Evolutionary conservation across 2,797 vertebrate genomes (phyloP), one percentile per base, ranked within the genome.

Genomic region (Emydoidea blandingii): DNA sequence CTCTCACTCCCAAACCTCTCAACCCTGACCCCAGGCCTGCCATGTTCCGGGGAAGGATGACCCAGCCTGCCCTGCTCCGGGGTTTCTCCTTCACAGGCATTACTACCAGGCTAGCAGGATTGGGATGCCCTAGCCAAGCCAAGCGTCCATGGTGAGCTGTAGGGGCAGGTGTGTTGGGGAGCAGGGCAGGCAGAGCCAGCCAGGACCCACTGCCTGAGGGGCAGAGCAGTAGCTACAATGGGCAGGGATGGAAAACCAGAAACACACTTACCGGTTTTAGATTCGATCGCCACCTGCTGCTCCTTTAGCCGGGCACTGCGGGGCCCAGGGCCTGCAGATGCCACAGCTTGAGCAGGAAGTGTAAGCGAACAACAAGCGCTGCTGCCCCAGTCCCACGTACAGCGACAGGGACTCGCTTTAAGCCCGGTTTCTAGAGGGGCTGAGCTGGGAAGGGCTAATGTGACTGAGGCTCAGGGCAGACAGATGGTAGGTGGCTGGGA

Each of bases 301-400:
- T 72, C 19, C 19, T 10, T 72, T 41, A 11, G n/a, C 65, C 5
- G 65, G 65, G n/a, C 19, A 37, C n/a, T 2, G 62, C 6, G 6
- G 57, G 27, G 56, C 27, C 56, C 56, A 29, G 27, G 29, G 72
- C n/a, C 37, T 78, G n/a, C 57, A 31, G 12, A 29, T 6, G 29
- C 29, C 29, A 57, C 11, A 57, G 56, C 25, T 12, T 57, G 27
- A 12, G 5, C n/a, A 19, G 65, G 65, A 25, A 5, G 19, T 3
- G 65, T 11, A 2, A n/a, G n/a, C 9, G 3, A 9, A 21, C 62
- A 7, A 2, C 2, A 1, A 16, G 65, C 5, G 16, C n/a, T 10
- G 65, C 65, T 41, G 62, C 34, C 34, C 62, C 62, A 16, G 59
- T 9, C 34, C 57, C 59, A 4, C 2, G 15, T 34, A 34, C 59